A percentile compares a stretch with the other conserved stretches of the same genome.
Evolutionary conservation across 2,888 invertebrate species (phyloP).

Genomic region (Lampropteryx suffumata): DNA sequence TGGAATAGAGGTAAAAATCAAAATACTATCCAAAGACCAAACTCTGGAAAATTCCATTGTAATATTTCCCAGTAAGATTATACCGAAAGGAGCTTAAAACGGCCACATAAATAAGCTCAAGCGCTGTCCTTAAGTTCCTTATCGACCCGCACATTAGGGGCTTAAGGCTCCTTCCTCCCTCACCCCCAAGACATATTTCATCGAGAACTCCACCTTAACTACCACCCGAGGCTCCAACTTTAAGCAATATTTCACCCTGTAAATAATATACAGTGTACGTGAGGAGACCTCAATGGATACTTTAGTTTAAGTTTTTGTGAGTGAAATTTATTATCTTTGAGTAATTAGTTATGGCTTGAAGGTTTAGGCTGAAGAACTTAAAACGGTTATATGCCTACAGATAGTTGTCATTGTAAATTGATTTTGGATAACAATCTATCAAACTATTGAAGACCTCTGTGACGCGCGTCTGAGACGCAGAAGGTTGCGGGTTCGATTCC

Average conservation of each 20-base stretch:
- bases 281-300: conserved; percentile 33
- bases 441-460: no score
- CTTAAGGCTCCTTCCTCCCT: conserved; percentile 68
- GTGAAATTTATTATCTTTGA: conserved; percentile 15
- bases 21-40: no score
- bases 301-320: conserved; percentile 16
- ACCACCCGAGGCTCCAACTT: conserved; percentile 65
- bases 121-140: conserved; percentile 62
- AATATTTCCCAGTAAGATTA: conserved; percentile 11
- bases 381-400: no score
- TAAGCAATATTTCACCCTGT: conserved; percentile 70
- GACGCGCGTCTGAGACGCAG: no score
- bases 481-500: no score
- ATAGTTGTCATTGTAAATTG: no score
- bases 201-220: conserved; percentile 74
- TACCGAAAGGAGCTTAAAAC: conserved; percentile 23
- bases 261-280: conserved; percentile 72
- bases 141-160: conserved; percentile 60
- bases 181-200: conserved; percentile 80
- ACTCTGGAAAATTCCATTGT: no score
- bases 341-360: conserved; percentile 5
- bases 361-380: no score
- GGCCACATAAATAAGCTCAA: conserved; percentile 24
- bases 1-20: no score
- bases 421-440: no score